A percentile compares a stretch with the other conserved stretches of the same genome.
Evolutionary conservation across 1,140 invertebrate genomes (phyloP).

Genomic region (Drosophila chauvacae): DNA sequence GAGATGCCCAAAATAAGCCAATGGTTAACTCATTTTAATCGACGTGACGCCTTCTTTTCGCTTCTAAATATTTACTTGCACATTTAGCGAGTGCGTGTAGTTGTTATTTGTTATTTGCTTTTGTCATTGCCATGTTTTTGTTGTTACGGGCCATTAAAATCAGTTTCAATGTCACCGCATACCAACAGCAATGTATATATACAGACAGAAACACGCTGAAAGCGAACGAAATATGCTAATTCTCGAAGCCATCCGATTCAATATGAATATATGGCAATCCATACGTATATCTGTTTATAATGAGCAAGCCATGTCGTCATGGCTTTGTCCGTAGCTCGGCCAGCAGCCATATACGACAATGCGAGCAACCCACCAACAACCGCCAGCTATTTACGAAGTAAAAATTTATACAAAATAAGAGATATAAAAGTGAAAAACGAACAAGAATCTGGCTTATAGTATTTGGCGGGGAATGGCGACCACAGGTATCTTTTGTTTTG

Average conservation of each 20-base stretch:
- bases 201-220: slow-evolving; percentile 44
- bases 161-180: slow-evolving; percentile 72
- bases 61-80: slow-evolving; percentile 68
- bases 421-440: slow-evolving; percentile 29
- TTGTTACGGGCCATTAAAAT: slow-evolving; percentile 77
- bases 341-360: slow-evolving; percentile 45
- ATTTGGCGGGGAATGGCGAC: slow-evolving; percentile 46
- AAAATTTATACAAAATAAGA: slow-evolving; percentile 20
- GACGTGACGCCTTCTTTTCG: slow-evolving; percentile 46
- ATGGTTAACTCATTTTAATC: slow-evolving; percentile 58
- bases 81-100: slow-evolving; percentile 49
- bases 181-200: slow-evolving; percentile 33
- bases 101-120: slow-evolving; percentile 33
- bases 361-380: slow-evolving; percentile 40
- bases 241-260: slow-evolving; percentile 48
- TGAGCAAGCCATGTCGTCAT: slow-evolving; percentile 66
- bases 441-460: slow-evolving; percentile 33
- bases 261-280: slow-evolving; percentile 54
- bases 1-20: slow-evolving; percentile 41
- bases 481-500: slow-evolving; percentile 51
- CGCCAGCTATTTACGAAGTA: slow-evolving; percentile 31
- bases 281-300: slow-evolving; percentile 33
- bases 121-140: slow-evolving; percentile 52
- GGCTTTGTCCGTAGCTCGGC: slow-evolving; percentile 7
- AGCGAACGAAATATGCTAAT: slow-evolving; percentile 77